These are phyloP conservation scores for Zoanthus gigantus DNA, from an alignment of 92 coral and sea anemone species.

Conservation along the genomic window DNA sequence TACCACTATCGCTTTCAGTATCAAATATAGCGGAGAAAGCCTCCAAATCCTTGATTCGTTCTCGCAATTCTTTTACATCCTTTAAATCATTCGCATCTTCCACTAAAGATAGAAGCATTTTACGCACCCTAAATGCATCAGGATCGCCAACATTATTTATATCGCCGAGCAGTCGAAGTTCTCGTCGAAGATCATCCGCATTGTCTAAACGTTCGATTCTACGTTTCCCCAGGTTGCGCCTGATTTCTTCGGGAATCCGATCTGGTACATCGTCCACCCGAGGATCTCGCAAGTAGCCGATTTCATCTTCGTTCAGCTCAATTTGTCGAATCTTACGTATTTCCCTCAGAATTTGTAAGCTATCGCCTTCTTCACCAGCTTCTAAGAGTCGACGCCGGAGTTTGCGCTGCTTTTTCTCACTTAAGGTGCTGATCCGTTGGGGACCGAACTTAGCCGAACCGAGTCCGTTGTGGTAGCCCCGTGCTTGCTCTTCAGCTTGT, in stretches of 20 bases:
- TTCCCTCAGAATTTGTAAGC: conserved; percentile 74
- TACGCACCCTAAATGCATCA: conserved; percentile 56
- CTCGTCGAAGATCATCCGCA: conserved; percentile 71
- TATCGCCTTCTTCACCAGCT: conserved; percentile 57
- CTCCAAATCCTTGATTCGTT: conserved; percentile 77
- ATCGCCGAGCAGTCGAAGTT: conserved; percentile 63
- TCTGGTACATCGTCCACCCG: conserved; percentile 70
- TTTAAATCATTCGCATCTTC: conserved; percentile 72
- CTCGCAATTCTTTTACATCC: conserved; percentile 71
- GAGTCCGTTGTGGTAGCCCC: conserved; percentile 32
- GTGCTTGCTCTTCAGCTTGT: conserved; percentile 74
- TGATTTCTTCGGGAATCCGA: conserved; percentile 66
- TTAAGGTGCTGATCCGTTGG: conserved; percentile 45
- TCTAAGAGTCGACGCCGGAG: conserved; percentile 73
- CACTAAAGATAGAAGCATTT: conserved; percentile 60
- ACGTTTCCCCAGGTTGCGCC: conserved; percentile 74
- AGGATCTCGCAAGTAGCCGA: conserved; percentile 59
- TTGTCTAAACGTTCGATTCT: conserved; percentile 61
- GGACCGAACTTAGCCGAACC: conserved; percentile 5
- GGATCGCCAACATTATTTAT: conserved; percentile 38
- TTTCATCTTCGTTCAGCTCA: conserved; percentile 81
- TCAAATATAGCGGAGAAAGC: conserved; percentile 72
- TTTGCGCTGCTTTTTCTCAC: conserved; percentile 57
- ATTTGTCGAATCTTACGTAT: conserved; percentile 78
- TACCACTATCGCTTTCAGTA: neutral